Conservation (phyloP, 2,888 invertebrate genomes). For the Parnassius apollo region DNA sequence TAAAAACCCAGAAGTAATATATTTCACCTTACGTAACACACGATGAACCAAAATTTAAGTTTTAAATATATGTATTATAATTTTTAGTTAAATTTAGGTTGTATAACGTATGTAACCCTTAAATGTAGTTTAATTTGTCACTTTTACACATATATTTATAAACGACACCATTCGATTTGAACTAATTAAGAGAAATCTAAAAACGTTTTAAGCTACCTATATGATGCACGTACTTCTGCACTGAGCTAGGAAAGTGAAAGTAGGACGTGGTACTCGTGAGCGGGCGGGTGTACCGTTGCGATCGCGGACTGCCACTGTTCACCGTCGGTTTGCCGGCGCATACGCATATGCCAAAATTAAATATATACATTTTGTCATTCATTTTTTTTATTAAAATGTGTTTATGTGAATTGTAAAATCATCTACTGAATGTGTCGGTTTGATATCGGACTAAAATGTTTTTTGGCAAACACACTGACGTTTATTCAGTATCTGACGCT, state of each 20-base stretch:
- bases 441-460: constrained; percentile 45
- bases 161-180: constrained; percentile 1
- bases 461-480: constrained; percentile 53
- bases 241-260: constrained; percentile 31
- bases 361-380: constrained; percentile 65
- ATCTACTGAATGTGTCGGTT: constrained; percentile 42
- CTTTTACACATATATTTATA: constrained; percentile 1
- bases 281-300: constrained; percentile 39
- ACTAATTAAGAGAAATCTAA: no score
- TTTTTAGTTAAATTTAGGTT: no score
- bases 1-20: neutral
- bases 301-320: constrained; percentile 49
- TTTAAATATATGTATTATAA: no score
- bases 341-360: constrained; percentile 46
- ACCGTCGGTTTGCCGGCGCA: constrained; percentile 33
- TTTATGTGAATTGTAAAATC: constrained; percentile 60
- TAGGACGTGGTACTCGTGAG: constrained; percentile 25
- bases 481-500: constrained; percentile 39
- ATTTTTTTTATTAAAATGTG: constrained; percentile 53
- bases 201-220: no score
- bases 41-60: neutral
- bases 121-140: neutral
- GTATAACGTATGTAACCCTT: no score
- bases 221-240: constrained; percentile 21
- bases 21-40: constrained; percentile 7